phyloP scores from a whole-genome alignment of 2,888 invertebrate species.

The Lasioglossum vierecki region DNA sequence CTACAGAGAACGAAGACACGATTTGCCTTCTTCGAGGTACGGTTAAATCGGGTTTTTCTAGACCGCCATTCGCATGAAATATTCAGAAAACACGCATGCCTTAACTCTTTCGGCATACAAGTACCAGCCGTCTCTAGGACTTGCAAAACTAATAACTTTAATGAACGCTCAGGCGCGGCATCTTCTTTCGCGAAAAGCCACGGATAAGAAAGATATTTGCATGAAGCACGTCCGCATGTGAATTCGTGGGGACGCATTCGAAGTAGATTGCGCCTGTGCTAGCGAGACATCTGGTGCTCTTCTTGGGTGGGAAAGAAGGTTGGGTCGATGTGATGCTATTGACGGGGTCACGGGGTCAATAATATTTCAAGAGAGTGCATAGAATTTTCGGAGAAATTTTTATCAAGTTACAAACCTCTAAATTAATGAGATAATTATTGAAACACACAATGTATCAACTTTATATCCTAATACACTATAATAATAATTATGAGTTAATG shows the following conservation, averaged over 20 bases:
- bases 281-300: constrained; percentile 67
- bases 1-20: background rate
- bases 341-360: background rate
- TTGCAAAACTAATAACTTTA: constrained; percentile 72
- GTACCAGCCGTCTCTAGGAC: constrained; percentile 49
- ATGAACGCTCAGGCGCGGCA: constrained; percentile 61
- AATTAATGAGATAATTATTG: background rate
- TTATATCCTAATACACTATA: too few relatives aligned
- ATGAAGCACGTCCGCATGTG: constrained; percentile 71
- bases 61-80: constrained; percentile 53
- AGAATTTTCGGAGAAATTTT: background rate
- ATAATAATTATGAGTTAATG: background rate
- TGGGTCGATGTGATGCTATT: constrained; percentile 2
- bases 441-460: background rate
- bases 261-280: constrained; percentile 69
- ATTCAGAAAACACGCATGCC: constrained; percentile 61
- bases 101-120: constrained; percentile 64
- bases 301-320: constrained; percentile 13
- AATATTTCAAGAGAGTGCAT: background rate
- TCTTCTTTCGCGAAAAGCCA: constrained; percentile 61
- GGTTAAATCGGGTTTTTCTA: constrained; percentile 56
- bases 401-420: background rate
- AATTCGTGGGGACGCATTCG: constrained; percentile 72
- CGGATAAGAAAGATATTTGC: constrained; percentile 70
- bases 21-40: constrained; percentile 30